phyloP scores from a whole-genome alignment of 2,797 vertebrate genomes.

The Remorina albescens region DNA sequence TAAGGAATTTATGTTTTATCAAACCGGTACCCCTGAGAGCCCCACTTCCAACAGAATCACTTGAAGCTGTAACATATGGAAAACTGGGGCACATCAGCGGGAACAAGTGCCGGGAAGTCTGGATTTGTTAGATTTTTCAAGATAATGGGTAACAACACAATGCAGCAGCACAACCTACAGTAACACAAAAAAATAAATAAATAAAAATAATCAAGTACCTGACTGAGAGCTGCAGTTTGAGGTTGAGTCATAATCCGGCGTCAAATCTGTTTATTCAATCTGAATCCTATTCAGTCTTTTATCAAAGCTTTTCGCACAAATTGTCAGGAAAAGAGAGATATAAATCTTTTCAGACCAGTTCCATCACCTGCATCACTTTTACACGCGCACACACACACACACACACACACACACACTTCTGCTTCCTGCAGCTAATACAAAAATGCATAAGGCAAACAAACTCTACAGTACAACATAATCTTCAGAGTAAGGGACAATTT shows the following conservation, averaged over 20 bases:
- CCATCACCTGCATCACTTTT: slow-evolving; percentile 1
- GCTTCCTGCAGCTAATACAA: slow-evolving; percentile 29
- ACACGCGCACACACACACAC: too few relatives aligned
- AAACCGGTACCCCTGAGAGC: slow-evolving; percentile 66
- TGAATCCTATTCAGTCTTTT: slow-evolving; percentile 20
- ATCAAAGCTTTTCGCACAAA: not conserved
- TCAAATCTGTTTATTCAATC: slow-evolving; percentile 23
- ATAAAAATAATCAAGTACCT: slow-evolving; percentile 13
- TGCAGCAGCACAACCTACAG: slow-evolving; percentile 11
- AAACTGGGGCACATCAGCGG: slow-evolving; percentile 54
- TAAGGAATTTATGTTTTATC: slow-evolving; percentile 80
- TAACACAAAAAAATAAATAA: too few relatives aligned
- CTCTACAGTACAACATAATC: slow-evolving; percentile 19
- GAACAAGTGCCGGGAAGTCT: slow-evolving; percentile 39
- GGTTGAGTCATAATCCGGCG: slow-evolving; percentile 15
- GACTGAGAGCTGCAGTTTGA: slow-evolving; percentile 10
- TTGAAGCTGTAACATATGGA: slow-evolving; percentile 54
- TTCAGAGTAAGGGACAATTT: not conserved
- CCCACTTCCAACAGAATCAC: slow-evolving; percentile 50
- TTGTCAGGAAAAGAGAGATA: slow-evolving; percentile 1
- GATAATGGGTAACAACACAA: slow-evolving; percentile 45
- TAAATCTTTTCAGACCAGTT: slow-evolving; percentile 3
- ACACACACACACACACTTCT: too few relatives aligned
- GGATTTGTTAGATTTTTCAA: slow-evolving; percentile 47
- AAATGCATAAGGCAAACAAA: slow-evolving; percentile 18